Base-by-base conservation (phyloP, 1,140 invertebrate species). In the Aleiodes sp. region DNA sequence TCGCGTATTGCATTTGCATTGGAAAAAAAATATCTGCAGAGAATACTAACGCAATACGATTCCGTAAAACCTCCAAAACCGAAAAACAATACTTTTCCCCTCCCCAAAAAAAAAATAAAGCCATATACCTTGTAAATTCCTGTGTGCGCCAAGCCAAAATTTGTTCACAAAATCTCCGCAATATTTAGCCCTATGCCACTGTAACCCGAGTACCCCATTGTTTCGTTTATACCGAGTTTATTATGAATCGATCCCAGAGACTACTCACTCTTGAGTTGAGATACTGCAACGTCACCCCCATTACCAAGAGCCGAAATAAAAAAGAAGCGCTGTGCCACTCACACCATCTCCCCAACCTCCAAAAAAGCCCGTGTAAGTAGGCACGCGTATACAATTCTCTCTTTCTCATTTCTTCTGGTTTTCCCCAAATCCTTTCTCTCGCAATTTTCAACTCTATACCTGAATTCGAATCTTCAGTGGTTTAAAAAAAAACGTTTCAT, bases 11-110 rank as follows among this genome's bases (percentile, higher is more conserved):
- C 46, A 52, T 76, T 70, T 68, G 75, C 71, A 66, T 70, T 74
- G 70, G 70, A 73, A 70, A 68, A 67, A 70, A 73, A 70, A 71
- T 71, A 76, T 75, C 76, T 79, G 73, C 75, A 76, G 70, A 78
- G 68, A n/a, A 78, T 76, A 82, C 75, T 78, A 80, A 81, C 77
- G 70, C 75, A 78, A 77, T 60, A 52, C 21, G 16, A 24, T 52
- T 52, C n/a, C 21, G 46, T 24, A 4, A 52, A 24, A 52, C 21
- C 46, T 52, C 21, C n/a, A 52, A 24, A 52, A n/a, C n/a, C n/a
- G n/a, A 24, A 52, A 52, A 52, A 3, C 39, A 7, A 16, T 24
- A 52, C 26, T 52, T 21, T 52, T 16, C 46, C 46, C 21, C 21
- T 52, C 46, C 46, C 21, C 21, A 24, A 39, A 62, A 7, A 24